These are phyloP conservation scores for Drosophila niveifrons DNA, from an alignment of 2,888 invertebrate genomes.

Conservation along the genomic window DNA sequence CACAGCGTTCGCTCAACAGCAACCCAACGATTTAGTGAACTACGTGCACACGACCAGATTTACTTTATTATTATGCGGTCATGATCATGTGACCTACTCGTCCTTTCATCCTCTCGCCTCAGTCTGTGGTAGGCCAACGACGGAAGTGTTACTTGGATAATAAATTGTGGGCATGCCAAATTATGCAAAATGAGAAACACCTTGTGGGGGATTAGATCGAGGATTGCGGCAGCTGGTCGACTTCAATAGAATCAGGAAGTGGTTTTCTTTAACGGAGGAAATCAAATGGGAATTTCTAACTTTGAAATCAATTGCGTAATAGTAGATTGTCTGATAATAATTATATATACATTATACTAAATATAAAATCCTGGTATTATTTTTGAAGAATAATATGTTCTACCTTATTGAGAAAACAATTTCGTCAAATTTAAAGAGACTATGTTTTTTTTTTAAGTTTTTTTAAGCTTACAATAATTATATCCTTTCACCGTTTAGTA, in stretches of 20 bases:
- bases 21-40: slow-evolving; percentile 26
- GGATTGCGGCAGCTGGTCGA: slow-evolving; percentile 18
- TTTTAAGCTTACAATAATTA: too few relatives aligned
- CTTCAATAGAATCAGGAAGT: not conserved
- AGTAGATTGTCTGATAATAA: too few relatives aligned
- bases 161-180: slow-evolving; percentile 42
- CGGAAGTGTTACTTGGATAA: slow-evolving; percentile 60
- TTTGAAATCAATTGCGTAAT: too few relatives aligned
- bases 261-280: not conserved
- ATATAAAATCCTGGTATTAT: too few relatives aligned
- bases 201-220: slow-evolving; percentile 4
- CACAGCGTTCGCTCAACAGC: slow-evolving; percentile 20
- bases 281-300: not conserved
- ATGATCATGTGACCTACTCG: slow-evolving; percentile 38
- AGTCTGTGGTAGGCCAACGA: slow-evolving; percentile 39
- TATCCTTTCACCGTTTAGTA: too few relatives aligned
- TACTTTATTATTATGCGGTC: slow-evolving; percentile 69
- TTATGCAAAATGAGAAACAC: slow-evolving; percentile 55
- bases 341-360: too few relatives aligned
- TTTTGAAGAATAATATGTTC: too few relatives aligned
- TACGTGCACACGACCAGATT: slow-evolving; percentile 72
- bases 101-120: not conserved
- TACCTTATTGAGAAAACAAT: too few relatives aligned
- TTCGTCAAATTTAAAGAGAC: too few relatives aligned
- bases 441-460: too few relatives aligned